Evolutionary conservation across 2,113 vertebrate species (phyloP), one percentile per base, ranked within the genome.

Genomic region (Cyprinodon variegatus): DNA sequence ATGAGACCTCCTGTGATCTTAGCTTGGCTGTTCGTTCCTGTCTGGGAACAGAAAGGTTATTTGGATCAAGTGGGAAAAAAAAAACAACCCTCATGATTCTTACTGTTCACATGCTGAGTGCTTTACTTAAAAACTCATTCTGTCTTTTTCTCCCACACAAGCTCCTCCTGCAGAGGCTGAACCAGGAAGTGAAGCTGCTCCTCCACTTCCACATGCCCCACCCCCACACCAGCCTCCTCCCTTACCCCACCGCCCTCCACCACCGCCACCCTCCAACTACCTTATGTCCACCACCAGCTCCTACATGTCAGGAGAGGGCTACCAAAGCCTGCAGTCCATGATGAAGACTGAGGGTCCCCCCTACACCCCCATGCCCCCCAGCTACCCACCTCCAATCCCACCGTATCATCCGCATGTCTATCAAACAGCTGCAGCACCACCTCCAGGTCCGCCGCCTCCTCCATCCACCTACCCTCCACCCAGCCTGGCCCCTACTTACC

Each of bases 231-330:
- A 96, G 83, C 97, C 97, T 1, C 97, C 97, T 0, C 97, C 97
- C 0, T 90, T 97, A 41, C 96, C 96, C 0, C 97, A 97, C 57
- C 96, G 96, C 14, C 97, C 96, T 0, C 98, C 96, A 0, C 97
- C 97, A 0, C 97, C 97, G 0, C 97, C 97, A 0, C 93, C 94
- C 57, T 95, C 96, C 80, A 97, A 95, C 93, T 99, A 98, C 63
- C 96, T 98, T 62, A 97, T 98, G 97, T 98, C 97, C 65, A 98
- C 97, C 68, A 97, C 94, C 78, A 96, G 96, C 92, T 99, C 97
- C 4, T 99, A 99, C 76, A 99, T 99, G 98, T 99, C 97, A 0
- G 96, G 97, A 0, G 98, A 98, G 85, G 97, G 97, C 43, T 99
- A 91, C 86, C 97, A 99, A 84, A 99, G 94, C 83, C 94, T 99